phyloP scores from a whole-genome alignment of 2,797 vertebrate species.

The Microctenopoma lineatum region DNA sequence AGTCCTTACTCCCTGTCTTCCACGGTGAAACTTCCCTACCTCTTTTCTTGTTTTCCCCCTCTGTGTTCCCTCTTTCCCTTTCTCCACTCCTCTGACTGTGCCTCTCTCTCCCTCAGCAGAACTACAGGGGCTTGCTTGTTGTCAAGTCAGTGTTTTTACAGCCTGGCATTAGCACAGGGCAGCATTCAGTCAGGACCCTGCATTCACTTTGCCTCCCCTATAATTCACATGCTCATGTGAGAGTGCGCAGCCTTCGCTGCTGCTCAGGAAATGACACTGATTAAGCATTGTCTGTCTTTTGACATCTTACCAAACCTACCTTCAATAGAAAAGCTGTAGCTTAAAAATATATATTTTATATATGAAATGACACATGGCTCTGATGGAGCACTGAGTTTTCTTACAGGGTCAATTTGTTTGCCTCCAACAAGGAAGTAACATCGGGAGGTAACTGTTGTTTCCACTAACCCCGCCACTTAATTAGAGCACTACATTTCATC shows the following conservation, averaged over 20 bases:
- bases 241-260: slow-evolving; percentile 31
- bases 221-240: slow-evolving; percentile 68
- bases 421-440: slow-evolving; percentile 7
- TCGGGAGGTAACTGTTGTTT: slow-evolving; percentile 14
- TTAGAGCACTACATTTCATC: slow-evolving; percentile 10
- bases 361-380: slow-evolving; percentile 23
- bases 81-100: slow-evolving; percentile 2
- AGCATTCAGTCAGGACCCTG: slow-evolving; percentile 71
- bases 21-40: slow-evolving; percentile 10
- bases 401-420: not conserved
- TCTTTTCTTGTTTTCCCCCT: not conserved
- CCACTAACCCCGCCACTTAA: not conserved
- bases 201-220: slow-evolving; percentile 59
- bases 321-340: slow-evolving; percentile 38
- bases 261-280: slow-evolving; percentile 55
- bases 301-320: slow-evolving; percentile 39
- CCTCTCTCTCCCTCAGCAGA: slow-evolving; percentile 53
- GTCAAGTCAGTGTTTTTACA: slow-evolving; percentile 81
- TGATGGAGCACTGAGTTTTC: not conserved
- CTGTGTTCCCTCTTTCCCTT: not conserved
- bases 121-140: slow-evolving; percentile 80
- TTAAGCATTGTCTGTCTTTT: slow-evolving; percentile 43
- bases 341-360: slow-evolving; percentile 33
- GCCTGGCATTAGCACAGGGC: slow-evolving; percentile 78
- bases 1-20: slow-evolving; percentile 33